These are phyloP conservation scores for Calonectris borealis DNA, from an alignment of 2,113 vertebrate species.

Conservation along the genomic window DNA sequence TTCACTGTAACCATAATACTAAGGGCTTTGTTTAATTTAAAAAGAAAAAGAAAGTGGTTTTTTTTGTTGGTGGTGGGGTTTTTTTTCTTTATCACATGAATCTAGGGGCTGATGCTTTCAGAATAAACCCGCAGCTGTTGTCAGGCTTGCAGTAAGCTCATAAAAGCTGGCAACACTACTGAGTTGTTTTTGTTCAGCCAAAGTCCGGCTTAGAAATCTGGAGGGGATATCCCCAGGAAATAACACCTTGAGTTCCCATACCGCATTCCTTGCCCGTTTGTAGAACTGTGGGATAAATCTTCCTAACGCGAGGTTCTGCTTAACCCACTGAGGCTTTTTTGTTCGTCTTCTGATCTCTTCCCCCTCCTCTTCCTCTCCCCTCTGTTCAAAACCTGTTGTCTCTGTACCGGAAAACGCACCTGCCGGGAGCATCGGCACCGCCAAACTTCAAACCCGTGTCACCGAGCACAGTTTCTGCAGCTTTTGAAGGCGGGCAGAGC, in stretches of 20 bases:
- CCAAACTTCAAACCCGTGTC: neutral
- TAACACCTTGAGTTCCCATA: slow-evolving; percentile 43
- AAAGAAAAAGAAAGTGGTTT: neutral
- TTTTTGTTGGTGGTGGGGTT: no score
- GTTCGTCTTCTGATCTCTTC: neutral
- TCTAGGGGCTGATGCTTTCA: neutral
- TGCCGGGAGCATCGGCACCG: fast-evolving
- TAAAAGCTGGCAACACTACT: neutral
- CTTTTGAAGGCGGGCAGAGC: neutral
- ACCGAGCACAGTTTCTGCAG: neutral
- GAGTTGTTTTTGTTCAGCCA: neutral
- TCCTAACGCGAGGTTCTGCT: neutral
- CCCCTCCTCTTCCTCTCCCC: neutral
- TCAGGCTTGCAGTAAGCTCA: neutral
- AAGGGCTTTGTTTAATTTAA: neutral
- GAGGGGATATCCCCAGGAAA: slow-evolving; percentile 35
- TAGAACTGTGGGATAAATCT: neutral
- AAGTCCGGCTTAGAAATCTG: neutral
- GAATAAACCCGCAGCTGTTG: neutral
- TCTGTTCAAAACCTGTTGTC: neutral
- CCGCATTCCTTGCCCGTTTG: neutral
- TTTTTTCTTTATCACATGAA: neutral
- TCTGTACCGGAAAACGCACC: neutral
- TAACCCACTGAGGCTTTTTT: neutral
- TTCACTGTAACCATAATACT: neutral